Evolutionary conservation across 1,140 invertebrate genomes (phyloP), one percentile per base, ranked within the genome.

Genomic region (Drosophila pectinifera): DNA sequence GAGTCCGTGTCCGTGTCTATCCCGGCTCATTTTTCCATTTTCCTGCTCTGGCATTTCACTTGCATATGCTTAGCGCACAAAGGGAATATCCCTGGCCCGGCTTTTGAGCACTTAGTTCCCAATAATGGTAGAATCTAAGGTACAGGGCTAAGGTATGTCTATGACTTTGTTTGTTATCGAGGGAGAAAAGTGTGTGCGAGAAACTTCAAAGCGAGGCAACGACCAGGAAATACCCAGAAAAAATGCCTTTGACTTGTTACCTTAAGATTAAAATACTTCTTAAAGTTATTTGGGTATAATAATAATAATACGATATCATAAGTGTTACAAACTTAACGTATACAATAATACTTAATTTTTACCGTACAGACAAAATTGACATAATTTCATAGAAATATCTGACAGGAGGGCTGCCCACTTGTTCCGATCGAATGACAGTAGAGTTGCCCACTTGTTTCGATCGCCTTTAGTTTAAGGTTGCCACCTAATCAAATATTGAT

Each of bases 61-160:
- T 65, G 46, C 55, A 56, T 65, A 48, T 78, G 48, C 55, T 64
- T 46, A 59, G 46, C 49, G n/a, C 43, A 73, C 69, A 79, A 78
- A 68, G 42, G 62, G 61, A 24, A 59, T 55, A 58, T 56, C 10
- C 34, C 22, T 67, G 59, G 38, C 31, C 16, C 28, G 34, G 22
- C 31, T 39, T 45, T 67, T 59, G 46, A 61, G 41, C 41, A 54
- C 36, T 58, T 68, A 36, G 28, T 61, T 41, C 45, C 43, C 61
- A 48, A 16, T 28, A 38, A 70, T 63, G 56, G 42, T 74, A 28
- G 18, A 43, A 16, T 10, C 18, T 8, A 36, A 51, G 70, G 58
- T 72, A 76, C 68, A 63, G 6, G 55, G 22, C 8, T n/a, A n/a
- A 20, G 49, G 28, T 73, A 69, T 68, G 69, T 58, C 73, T 74